These are phyloP conservation scores for Drosophila acutilabella DNA, from an alignment of 2,888 invertebrate genomes.

Conservation along the genomic window DNA sequence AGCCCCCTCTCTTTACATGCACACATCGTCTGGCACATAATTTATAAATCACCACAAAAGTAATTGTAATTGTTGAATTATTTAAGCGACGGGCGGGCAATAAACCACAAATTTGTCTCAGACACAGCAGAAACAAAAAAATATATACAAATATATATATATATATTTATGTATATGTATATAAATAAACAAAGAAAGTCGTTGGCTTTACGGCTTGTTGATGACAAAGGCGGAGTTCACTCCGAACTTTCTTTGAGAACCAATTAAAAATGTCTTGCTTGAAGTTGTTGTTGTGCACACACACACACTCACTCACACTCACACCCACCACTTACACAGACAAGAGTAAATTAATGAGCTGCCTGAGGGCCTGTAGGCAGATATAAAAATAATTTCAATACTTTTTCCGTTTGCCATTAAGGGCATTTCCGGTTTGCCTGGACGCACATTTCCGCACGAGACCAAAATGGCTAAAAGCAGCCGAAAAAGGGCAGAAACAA, in stretches of 20 bases:
- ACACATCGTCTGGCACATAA: slow-evolving; percentile 44
- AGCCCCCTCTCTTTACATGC: slow-evolving; percentile 2
- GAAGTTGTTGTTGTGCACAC: slow-evolving; percentile 14
- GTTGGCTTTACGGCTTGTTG: slow-evolving; percentile 57
- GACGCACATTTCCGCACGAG: slow-evolving; percentile 56
- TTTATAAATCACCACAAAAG: slow-evolving; percentile 71
- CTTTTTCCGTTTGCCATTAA: slow-evolving; percentile 77
- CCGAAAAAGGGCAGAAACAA: neutral
- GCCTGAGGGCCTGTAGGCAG: slow-evolving; percentile 24
- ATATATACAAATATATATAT: neutral
- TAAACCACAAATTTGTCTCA: slow-evolving; percentile 62
- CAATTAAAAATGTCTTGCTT: slow-evolving; percentile 65
- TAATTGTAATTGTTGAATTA: slow-evolving; percentile 76
- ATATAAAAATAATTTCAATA: slow-evolving; percentile 76
- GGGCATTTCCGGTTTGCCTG: slow-evolving; percentile 63
- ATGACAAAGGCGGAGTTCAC: slow-evolving; percentile 47
- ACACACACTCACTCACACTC: slow-evolving; percentile 16
- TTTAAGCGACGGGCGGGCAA: slow-evolving; percentile 63
- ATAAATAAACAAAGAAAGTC: slow-evolving; percentile 2
- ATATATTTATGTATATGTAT: too few relatives aligned
- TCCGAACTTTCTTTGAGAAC: slow-evolving; percentile 40
- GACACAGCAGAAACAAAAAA: slow-evolving; percentile 23
- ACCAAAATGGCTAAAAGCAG: slow-evolving; percentile 20
- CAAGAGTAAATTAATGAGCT: slow-evolving; percentile 56
- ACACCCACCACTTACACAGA: slow-evolving; percentile 11